These are phyloP conservation scores for Meteorus cinctellus DNA, from an alignment of 2,888 invertebrate genomes.

Conservation along the genomic window DNA sequence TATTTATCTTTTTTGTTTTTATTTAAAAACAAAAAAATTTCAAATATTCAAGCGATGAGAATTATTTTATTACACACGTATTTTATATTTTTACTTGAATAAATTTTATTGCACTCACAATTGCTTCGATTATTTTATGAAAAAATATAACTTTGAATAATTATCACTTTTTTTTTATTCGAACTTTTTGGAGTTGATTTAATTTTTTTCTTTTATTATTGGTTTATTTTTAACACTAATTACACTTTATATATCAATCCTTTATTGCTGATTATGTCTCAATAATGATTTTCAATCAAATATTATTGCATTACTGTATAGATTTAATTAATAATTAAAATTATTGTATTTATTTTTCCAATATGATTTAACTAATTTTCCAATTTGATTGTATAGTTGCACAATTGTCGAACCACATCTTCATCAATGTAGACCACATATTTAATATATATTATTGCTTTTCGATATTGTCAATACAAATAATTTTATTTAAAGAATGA, in stretches of 20 bases:
- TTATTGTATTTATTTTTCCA: neutral
- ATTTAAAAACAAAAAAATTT: too few relatives aligned
- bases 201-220: neutral
- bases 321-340: too few relatives aligned
- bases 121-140: neutral
- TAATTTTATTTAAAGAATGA: neutral
- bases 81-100: too few relatives aligned
- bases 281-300: neutral
- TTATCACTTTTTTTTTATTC: neutral
- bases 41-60: too few relatives aligned
- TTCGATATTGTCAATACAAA: neutral
- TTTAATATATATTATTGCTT: neutral
- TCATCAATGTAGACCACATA: neutral
- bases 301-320: neutral
- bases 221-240: slow-evolving; percentile 38
- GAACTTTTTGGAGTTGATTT: slow-evolving; percentile 24
- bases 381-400: neutral
- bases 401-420: neutral
- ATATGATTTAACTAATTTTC: slow-evolving; percentile 38
- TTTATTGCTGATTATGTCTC: neutral
- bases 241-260: neutral
- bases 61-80: too few relatives aligned
- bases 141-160: slow-evolving; percentile 18
- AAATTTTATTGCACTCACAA: neutral
- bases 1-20: slow-evolving; percentile 10